Evolutionary conservation across 1,140 invertebrate species (phyloP), one percentile per base, ranked within the genome.

Genomic region (Hylaeus anthracinus): DNA sequence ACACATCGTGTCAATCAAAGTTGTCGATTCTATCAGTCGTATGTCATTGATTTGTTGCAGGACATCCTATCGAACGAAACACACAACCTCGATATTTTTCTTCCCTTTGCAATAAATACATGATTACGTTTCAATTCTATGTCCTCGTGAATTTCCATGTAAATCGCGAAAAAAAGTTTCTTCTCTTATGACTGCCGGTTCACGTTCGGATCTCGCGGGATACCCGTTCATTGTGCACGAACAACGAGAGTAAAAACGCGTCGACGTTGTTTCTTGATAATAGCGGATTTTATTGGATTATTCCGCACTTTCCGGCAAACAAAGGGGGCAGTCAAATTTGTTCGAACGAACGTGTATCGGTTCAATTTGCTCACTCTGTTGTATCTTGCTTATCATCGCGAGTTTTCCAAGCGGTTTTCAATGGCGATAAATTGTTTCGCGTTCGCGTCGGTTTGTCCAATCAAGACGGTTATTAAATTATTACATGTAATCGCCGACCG

Each of bases 201-300:
- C 5, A 5, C 8, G 6, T 60, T n/a, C 15, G 37, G 6, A n/a
- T 26, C n/a, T 60, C 26, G 58, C 1, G n/a, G 58, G n/a, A 5
- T 15, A 8, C n/a, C 14, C n/a, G 15, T 14, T 26, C 65, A 51
- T 51, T 51, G 6, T n/a, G 3, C 48, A 12, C 41, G 5, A 45
- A 12, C 45, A 26, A 41, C 9, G 43, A 0, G 26, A 56, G 14
- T 12, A 65, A 39, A 58, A 73, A 73, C 71, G 26, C 63, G 43
- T 39, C 14, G 53, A 15, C 41, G 61, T 45, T 55, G 77, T 65
- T 73, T 3, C 60, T 60, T 63, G 60, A 73, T 73, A 73, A 79
- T 58, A 73, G 43, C 71, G 15, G 77, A 73, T 73, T 79, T 73
- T 73, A 79, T 73, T 63, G 70, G 26, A 79, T 79, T 73, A 79